Conservation (phyloP, 1,140 invertebrate genomes). For the Araneus ventricosus region DNA sequence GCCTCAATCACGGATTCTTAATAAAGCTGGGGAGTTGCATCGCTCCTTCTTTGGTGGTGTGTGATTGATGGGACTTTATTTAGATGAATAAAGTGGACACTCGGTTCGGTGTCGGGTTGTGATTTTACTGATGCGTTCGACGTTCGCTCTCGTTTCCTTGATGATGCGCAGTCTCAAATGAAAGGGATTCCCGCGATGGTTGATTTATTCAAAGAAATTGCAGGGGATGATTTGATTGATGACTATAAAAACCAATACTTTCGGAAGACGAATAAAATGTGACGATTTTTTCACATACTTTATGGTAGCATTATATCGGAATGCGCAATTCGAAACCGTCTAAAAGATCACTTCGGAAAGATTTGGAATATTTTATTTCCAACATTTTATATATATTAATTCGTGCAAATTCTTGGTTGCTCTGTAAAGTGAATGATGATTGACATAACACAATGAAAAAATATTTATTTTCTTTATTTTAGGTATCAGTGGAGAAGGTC, state of each 20-base stretch:
- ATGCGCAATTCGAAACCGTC: no score
- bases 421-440: no score
- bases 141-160: background rate
- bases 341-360: no score
- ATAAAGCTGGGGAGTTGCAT: slow-evolving; percentile 63
- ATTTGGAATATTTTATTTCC: no score
- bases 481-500: no score
- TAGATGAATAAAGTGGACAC: slow-evolving; percentile 65
- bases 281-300: background rate
- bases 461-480: no score
- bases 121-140: slow-evolving; percentile 64
- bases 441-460: no score
- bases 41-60: slow-evolving; percentile 16
- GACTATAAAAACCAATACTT: background rate
- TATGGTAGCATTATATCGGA: no score
- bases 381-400: no score
- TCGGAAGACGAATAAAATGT: background rate
- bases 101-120: slow-evolving; percentile 54
- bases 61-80: slow-evolving; percentile 67
- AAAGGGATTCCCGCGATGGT: background rate
- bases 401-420: no score
- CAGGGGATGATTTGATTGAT: background rate
- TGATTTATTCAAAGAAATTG: slow-evolving; percentile 21
- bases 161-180: background rate
- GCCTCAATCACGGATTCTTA: slow-evolving; percentile 63